phyloP scores from a whole-genome alignment of 1,140 invertebrate genomes.

The Hermatobates lingyangjiaoensis region DNA sequence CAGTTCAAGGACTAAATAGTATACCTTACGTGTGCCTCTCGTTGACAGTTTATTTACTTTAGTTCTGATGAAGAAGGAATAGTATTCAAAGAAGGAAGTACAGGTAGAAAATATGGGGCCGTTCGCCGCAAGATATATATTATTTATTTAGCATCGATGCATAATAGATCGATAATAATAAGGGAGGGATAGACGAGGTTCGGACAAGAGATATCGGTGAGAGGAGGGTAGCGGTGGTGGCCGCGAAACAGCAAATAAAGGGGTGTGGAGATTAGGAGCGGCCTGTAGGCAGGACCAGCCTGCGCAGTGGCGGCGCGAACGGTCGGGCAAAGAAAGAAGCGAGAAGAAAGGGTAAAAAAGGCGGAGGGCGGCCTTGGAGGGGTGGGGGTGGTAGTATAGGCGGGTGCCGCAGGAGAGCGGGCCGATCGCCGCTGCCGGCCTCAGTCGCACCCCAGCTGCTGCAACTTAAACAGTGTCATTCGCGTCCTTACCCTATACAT shows the following conservation, averaged over 20 bases:
- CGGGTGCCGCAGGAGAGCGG: constrained; percentile 24
- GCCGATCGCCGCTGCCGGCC: constrained; percentile 21
- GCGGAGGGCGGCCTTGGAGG: constrained; percentile 8
- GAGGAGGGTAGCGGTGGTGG: no score
- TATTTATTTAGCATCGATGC: not conserved
- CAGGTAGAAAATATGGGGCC: no score
- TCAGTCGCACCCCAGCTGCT: no score
- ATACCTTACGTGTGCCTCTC: no score
- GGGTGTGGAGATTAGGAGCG: constrained; percentile 9
- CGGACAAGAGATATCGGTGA: no score
- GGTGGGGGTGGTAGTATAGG: constrained; percentile 16
- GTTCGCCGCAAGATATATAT: not conserved
- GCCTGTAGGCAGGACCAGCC: not conserved
- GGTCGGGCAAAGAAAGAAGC: constrained; percentile 5
- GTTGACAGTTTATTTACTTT: no score
- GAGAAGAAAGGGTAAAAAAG: constrained; percentile 7
- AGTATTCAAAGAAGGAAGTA: no score
- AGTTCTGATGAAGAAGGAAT: no score
- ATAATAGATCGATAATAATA: constrained; percentile 5
- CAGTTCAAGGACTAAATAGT: no score
- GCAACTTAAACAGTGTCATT: not conserved
- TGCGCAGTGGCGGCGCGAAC: not conserved
- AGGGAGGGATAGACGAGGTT: no score
- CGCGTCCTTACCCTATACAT: not conserved
- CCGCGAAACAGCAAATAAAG: constrained; percentile 6